Evolutionary conservation across 2,797 vertebrate genomes (phyloP), one percentile per base, ranked within the genome.

Genomic region (Channa striata): DNA sequence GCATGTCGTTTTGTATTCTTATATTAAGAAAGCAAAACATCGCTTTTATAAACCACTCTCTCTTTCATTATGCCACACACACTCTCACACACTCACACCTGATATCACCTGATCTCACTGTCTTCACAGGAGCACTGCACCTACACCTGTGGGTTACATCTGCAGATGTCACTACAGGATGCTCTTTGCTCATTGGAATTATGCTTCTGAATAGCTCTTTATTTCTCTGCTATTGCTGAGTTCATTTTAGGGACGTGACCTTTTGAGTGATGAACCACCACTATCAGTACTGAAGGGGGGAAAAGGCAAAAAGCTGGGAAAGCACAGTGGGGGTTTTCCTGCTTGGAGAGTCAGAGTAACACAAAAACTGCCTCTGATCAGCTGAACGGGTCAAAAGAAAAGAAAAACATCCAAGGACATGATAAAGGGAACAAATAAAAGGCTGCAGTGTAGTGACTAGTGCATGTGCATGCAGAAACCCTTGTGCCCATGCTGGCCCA

Each of bases 291-390:
- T 47, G n/a, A 59, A 39, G n/a, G 25, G 25, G 25, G 25, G 25
- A 78, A 81, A 72, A 76, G 68, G 72, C 0, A 48, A 56, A 36
- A 52, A 49, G 82, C 74, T 87, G 84, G 81, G 77, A 90, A 86
- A 91, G 61, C 75, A 83, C 66, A 88, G 74, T 73, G 33, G 83
- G 86, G 86, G 75, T 80, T 89, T 88, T 91, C 88, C 83, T 88
- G 71, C 60, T 63, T 48, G 49, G 23, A 59, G 51, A 78, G 62
- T 81, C 73, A 61, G 65, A 61, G 21, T 47, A 63, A 76, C 59
- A 79, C 56, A 67, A 42, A 78, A 70, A 69, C 5, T 10, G 74
- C 74, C 53, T 78, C 49, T 50, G 44, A 72, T 81, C 75, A 59
- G 75, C 65, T 66, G 40, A 11, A 37, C 4, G 6, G n/a, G 63